phyloP scores from a whole-genome alignment of 2,888 invertebrate species.

The Lepidonotus clava region DNA sequence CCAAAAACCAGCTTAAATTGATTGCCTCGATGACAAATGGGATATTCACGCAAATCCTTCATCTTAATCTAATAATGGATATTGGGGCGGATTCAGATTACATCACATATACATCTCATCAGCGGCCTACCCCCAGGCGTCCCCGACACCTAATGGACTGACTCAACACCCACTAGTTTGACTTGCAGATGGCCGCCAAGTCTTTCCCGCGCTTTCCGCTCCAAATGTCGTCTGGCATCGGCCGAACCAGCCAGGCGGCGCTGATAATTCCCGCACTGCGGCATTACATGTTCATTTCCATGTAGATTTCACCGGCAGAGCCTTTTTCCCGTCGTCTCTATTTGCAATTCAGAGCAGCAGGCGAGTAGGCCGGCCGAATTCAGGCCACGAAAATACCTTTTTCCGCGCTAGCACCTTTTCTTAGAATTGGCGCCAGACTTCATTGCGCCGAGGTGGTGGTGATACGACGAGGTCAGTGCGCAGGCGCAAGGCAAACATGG shows the following conservation, averaged over 20 bases:
- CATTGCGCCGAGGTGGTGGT: constrained; percentile 19
- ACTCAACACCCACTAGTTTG: constrained; percentile 12
- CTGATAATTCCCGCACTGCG: constrained; percentile 21
- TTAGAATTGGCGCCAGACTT: constrained; percentile 24
- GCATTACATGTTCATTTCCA: constrained; percentile 44
- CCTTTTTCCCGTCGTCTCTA: neutral
- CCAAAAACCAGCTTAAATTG: too few species aligned
- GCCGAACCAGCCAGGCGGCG: neutral
- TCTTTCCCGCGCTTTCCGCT: constrained; percentile 30
- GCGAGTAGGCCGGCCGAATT: neutral
- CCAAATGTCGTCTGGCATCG: constrained; percentile 24
- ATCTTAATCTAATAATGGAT: neutral
- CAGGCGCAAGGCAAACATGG: neutral
- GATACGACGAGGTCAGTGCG: constrained; percentile 20
- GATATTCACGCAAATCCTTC: neutral
- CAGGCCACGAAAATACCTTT: constrained; percentile 35
- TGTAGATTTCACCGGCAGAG: constrained; percentile 22
- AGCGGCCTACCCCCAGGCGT: neutral
- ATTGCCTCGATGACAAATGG: too few species aligned
- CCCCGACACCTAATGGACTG: constrained; percentile 22
- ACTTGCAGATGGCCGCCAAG: constrained; percentile 17
- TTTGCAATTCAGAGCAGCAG: constrained; percentile 40
- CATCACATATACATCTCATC: constrained; percentile 2
- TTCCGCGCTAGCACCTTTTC: constrained; percentile 44
- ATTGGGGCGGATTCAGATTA: neutral